Conservation (phyloP, 2,113 vertebrate species). For the Emydocephalus ijimae region DNA sequence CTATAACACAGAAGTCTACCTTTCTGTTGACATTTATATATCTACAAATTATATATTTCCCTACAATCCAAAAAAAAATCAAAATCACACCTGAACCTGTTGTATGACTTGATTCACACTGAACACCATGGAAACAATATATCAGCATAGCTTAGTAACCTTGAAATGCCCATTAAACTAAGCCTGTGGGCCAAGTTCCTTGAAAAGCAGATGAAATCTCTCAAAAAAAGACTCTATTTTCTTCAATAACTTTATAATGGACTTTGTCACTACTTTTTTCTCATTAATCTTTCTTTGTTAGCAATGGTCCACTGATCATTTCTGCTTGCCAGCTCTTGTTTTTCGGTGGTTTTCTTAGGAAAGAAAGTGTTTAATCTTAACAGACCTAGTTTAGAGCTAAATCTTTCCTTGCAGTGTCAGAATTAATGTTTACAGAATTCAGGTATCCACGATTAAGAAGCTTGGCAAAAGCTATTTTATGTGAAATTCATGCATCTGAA, state of each 20-base stretch:
- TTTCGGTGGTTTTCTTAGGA: conserved; percentile 22
- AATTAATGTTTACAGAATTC: neutral
- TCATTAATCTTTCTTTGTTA: conserved; percentile 4
- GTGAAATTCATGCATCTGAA: conserved; percentile 16
- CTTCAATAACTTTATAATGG: conserved; percentile 39
- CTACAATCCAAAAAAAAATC: conserved; percentile 81
- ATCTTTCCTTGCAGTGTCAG: neutral
- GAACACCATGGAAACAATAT: conserved; percentile 78
- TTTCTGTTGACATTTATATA: conserved; percentile 61
- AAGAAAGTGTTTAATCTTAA: neutral
- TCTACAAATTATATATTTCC: conserved; percentile 80
- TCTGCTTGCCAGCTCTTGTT: neutral
- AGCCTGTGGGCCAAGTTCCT: conserved; percentile 23
- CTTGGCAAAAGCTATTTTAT: conserved; percentile 26
- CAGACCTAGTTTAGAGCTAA: neutral
- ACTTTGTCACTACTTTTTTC: conserved; percentile 39
- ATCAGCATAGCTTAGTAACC: conserved; percentile 65
- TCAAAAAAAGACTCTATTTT: conserved; percentile 13
- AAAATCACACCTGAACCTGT: conserved; percentile 72
- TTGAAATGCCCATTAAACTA: conserved; percentile 17
- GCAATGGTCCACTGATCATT: conserved; percentile 31
- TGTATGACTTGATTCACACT: conserved; percentile 68
- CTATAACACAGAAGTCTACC: neutral
- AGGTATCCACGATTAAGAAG: neutral
- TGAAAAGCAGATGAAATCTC: conserved; percentile 37